phyloP scores from a whole-genome alignment of 1,140 invertebrate genomes.

The Drosophila micromelanica region DNA sequence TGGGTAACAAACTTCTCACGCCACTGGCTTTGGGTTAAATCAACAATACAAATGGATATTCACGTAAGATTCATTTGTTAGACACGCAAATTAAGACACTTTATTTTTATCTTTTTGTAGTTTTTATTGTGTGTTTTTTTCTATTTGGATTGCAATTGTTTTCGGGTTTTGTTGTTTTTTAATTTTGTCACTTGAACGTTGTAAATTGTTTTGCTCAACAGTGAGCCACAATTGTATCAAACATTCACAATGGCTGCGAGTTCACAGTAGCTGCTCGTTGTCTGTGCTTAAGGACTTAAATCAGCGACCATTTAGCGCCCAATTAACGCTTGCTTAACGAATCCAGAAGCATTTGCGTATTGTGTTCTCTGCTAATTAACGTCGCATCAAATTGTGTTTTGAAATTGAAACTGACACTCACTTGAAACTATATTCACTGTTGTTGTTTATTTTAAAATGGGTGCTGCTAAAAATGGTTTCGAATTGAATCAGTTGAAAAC shows the following conservation, averaged over 20 bases:
- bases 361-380: constrained; percentile 21
- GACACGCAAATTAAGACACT: constrained; percentile 67
- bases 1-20: constrained; percentile 31
- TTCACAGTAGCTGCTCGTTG: constrained; percentile 15
- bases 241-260: background rate
- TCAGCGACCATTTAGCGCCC: constrained; percentile 18
- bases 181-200: constrained; percentile 25
- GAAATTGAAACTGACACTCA: constrained; percentile 15
- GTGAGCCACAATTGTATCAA: no score
- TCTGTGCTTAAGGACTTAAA: constrained; percentile 19
- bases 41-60: constrained; percentile 47
- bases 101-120: constrained; percentile 19
- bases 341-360: constrained; percentile 7
- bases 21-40: constrained; percentile 7
- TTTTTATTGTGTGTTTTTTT: constrained; percentile 32
- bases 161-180: constrained; percentile 27
- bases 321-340: constrained; percentile 23
- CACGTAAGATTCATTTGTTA: constrained; percentile 38
- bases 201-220: constrained; percentile 31
- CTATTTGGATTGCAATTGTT: constrained; percentile 21
- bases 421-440: background rate
- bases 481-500: constrained; percentile 76
- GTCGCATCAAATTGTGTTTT: background rate
- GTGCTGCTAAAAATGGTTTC: constrained; percentile 11
- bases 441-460: constrained; percentile 8